A percentile compares a stretch with the other conserved stretches of the same genome.
These are phyloP conservation scores for Anser brachyrhynchus DNA, from an alignment of 2,113 vertebrate genomes.

Conservation along the genomic window DNA sequence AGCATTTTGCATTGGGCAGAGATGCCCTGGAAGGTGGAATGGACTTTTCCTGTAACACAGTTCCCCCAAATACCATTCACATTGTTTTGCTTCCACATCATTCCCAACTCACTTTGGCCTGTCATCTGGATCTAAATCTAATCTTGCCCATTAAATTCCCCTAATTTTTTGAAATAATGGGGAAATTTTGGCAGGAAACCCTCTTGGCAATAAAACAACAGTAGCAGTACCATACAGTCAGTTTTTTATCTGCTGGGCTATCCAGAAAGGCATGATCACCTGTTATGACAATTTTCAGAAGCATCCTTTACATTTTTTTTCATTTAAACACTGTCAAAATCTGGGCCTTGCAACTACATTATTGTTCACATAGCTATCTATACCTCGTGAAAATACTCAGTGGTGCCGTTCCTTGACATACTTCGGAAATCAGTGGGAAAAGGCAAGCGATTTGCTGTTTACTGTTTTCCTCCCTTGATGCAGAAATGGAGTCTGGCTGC, in stretches of 20 bases:
- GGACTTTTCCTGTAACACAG: not conserved
- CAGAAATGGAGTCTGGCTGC: not conserved
- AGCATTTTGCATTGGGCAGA: not conserved
- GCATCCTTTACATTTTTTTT: not conserved
- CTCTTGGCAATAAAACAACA: not conserved
- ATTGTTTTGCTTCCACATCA: not conserved
- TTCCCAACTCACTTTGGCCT: not conserved
- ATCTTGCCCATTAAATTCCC: not conserved
- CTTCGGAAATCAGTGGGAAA: not conserved
- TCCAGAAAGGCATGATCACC: not conserved
- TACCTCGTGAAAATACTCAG: not conserved
- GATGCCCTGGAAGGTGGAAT: not conserved
- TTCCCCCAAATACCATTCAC: not conserved
- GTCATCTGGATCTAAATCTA: not conserved
- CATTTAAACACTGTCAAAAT: not conserved
- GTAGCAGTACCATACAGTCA: not conserved
- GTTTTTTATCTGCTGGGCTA: not conserved
- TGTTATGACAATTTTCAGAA: not conserved
- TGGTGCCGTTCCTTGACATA: not conserved
- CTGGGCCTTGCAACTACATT: not conserved
- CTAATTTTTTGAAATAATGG: not conserved
- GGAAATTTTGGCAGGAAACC: not conserved
- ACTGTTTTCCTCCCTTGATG: not conserved
- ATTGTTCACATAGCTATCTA: not conserved
- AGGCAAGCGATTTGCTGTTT: not conserved